Percentiles rank a stretch among this genome's conserved stretches.
Evolutionary conservation across 2,888 invertebrate genomes (phyloP).

Genomic region (Tinea semifulvella): DNA sequence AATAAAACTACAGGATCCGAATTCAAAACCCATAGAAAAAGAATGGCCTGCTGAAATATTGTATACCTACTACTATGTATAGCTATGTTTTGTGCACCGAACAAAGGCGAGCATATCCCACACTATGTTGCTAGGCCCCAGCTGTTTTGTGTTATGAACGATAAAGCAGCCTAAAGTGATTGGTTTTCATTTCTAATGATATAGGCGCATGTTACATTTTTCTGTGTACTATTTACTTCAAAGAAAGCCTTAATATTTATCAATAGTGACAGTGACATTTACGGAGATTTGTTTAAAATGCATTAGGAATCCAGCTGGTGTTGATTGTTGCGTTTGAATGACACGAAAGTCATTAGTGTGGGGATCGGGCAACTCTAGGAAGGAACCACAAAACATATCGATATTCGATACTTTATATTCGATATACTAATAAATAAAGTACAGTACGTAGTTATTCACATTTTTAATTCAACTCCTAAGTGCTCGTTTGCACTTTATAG

Average conservation of each 20-base stretch:
- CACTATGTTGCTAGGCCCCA: slow-evolving; percentile 28
- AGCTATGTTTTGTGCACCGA: slow-evolving; percentile 24
- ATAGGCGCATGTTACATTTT: neutral
- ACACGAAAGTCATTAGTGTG: neutral
- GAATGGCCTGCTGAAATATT: slow-evolving; percentile 3
- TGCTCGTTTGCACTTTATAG: too few relatives aligned
- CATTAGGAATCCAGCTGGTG: too few relatives aligned
- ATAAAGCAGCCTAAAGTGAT: slow-evolving; percentile 24
- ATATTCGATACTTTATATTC: too few relatives aligned
- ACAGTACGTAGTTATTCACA: too few relatives aligned
- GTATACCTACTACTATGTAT: slow-evolving; percentile 1
- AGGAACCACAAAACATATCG: too few relatives aligned
- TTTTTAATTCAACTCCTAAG: too few relatives aligned
- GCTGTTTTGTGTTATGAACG: slow-evolving; percentile 59
- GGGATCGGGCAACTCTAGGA: neutral
- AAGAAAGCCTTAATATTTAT: neutral
- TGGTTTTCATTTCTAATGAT: slow-evolving; percentile 34
- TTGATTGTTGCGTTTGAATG: neutral
- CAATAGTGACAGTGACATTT: neutral
- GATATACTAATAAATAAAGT: too few relatives aligned
- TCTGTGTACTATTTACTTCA: neutral
- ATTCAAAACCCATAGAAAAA: too few relatives aligned
- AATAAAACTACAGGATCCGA: too few relatives aligned
- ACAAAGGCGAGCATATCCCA: slow-evolving; percentile 37
- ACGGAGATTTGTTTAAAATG: neutral